Evolutionary conservation across 2,888 invertebrate genomes (phyloP).

Genomic region (Drosophila gaucha): DNA sequence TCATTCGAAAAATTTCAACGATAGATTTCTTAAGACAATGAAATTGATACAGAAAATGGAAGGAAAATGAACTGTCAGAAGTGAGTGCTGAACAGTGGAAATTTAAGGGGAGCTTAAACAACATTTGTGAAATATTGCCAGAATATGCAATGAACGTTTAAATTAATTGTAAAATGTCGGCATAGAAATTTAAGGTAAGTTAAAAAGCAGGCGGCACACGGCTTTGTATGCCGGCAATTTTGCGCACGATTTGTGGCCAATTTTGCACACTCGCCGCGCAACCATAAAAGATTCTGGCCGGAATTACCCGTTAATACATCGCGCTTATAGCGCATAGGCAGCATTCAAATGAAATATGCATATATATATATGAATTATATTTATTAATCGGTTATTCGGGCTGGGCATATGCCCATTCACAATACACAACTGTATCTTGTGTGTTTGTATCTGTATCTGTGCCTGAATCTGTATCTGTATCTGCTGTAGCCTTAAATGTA

Average conservation of each 20-base stretch:
- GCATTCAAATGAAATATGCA: slow-evolving; percentile 67
- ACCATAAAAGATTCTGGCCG: slow-evolving; percentile 51
- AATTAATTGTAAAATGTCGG: slow-evolving; percentile 68
- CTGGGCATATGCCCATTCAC: slow-evolving; percentile 31
- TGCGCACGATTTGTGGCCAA: slow-evolving; percentile 66
- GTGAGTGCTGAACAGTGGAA: too few relatives aligned
- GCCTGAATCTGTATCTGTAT: slow-evolving; percentile 12
- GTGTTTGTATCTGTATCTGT: slow-evolving; percentile 14
- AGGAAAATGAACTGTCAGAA: too few relatives aligned
- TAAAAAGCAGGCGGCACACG: slow-evolving; percentile 22
- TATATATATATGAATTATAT: slow-evolving; percentile 21
- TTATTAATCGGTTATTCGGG: slow-evolving; percentile 70
- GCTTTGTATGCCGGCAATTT: slow-evolving; percentile 40
- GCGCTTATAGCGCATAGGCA: slow-evolving; percentile 25
- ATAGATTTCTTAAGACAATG: too few relatives aligned
- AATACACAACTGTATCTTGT: slow-evolving; percentile 1
- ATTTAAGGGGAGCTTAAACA: too few relatives aligned
- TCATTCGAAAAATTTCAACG: too few relatives aligned
- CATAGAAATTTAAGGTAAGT: slow-evolving; percentile 23
- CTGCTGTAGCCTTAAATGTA: slow-evolving; percentile 18
- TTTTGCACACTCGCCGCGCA: slow-evolving; percentile 33
- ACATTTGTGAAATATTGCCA: slow-evolving; percentile 45
- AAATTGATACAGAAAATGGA: too few relatives aligned
- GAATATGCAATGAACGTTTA: slow-evolving; percentile 60
- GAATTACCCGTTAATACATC: slow-evolving; percentile 36